phyloP scores from a whole-genome alignment of 1,140 invertebrate genomes.

The Drosophila ambigua region DNA sequence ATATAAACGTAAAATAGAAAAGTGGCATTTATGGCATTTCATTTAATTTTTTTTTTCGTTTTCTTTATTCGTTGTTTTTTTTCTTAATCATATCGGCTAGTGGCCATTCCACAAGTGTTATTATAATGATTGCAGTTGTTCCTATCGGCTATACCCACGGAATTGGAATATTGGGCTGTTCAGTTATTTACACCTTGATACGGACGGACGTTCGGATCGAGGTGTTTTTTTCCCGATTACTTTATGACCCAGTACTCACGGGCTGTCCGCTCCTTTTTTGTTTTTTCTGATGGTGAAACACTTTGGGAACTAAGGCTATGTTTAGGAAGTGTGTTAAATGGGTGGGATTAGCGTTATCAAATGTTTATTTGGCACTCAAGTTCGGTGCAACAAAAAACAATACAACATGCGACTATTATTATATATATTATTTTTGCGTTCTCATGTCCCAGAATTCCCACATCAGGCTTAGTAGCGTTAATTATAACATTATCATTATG shows the following conservation, averaged over 20 bases:
- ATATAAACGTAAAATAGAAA: slow-evolving; percentile 15
- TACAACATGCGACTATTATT: too few species aligned
- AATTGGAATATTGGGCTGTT: slow-evolving; percentile 49
- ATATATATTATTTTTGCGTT: too few species aligned
- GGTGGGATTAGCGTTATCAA: too few species aligned
- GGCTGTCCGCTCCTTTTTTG: slow-evolving; percentile 11
- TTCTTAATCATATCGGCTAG: slow-evolving; percentile 52
- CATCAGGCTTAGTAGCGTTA: too few species aligned
- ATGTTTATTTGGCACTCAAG: too few species aligned
- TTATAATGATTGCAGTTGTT: slow-evolving; percentile 52
- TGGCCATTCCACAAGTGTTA: slow-evolving; percentile 54
- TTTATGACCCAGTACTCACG: slow-evolving; percentile 6
- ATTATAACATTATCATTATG: too few species aligned
- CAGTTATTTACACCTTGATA: slow-evolving; percentile 62
- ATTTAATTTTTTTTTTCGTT: slow-evolving; percentile 21
- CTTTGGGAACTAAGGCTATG: neutral
- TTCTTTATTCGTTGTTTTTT: slow-evolving; percentile 19
- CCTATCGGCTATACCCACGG: slow-evolving; percentile 16
- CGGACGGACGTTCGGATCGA: slow-evolving; percentile 29
- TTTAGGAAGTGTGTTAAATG: too few species aligned
- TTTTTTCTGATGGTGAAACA: slow-evolving; percentile 19
- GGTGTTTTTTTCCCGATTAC: slow-evolving; percentile 14
- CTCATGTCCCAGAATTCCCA: too few species aligned
- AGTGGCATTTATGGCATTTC: slow-evolving; percentile 22
- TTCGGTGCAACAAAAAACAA: too few species aligned